Evolutionary conservation across 92 coral and sea anemone species (phyloP).

Genomic region (Anthopleura xanthogrammica): DNA sequence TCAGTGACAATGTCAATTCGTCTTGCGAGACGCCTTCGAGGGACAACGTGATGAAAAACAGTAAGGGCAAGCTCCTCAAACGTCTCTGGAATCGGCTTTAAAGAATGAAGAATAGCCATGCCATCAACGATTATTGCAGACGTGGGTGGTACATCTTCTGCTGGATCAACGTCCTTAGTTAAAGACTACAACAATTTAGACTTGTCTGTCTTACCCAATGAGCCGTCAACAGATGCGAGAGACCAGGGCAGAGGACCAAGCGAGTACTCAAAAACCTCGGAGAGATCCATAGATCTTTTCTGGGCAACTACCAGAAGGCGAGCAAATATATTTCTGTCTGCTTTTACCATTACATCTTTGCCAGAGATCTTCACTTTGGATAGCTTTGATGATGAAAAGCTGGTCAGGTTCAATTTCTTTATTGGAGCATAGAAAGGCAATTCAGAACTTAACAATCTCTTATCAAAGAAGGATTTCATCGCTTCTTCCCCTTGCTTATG

Average conservation of each 20-base stretch:
- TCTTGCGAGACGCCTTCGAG: constrained; percentile 20
- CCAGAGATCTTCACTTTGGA: constrained; percentile 39
- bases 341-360: constrained; percentile 43
- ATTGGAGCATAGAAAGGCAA: constrained; percentile 32
- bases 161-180: constrained; percentile 45
- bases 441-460: constrained; percentile 34
- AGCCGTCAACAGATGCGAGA: constrained; percentile 61
- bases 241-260: constrained; percentile 74
- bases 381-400: constrained; percentile 28
- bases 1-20: constrained; percentile 52
- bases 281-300: constrained; percentile 52
- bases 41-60: constrained; percentile 30
- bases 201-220: constrained; percentile 56
- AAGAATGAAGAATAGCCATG: constrained; percentile 45
- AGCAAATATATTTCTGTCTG: constrained; percentile 53
- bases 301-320: constrained; percentile 57
- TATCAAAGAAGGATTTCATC: constrained; percentile 24
- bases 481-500: constrained; percentile 54
- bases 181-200: constrained; percentile 45
- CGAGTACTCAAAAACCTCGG: constrained; percentile 43
- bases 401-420: constrained; percentile 38
- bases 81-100: constrained; percentile 37
- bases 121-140: constrained; percentile 49
- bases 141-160: constrained; percentile 54
- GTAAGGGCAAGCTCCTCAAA: constrained; percentile 15